These are phyloP conservation scores for Lethrus apterus DNA, from an alignment of 1,140 invertebrate genomes.

Conservation along the genomic window DNA sequence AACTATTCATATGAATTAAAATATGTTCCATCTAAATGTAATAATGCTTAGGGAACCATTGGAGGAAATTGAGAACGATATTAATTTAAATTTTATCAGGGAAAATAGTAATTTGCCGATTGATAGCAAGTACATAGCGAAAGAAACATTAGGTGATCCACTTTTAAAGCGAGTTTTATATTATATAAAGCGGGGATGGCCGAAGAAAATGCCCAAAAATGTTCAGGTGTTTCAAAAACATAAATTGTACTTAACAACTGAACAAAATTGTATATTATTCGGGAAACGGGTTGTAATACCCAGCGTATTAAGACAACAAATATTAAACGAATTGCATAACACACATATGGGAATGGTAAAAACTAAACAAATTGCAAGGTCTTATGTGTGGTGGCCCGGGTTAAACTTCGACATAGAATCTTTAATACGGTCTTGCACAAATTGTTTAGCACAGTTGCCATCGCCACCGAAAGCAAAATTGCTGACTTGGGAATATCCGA, in stretches of 20 bases:
- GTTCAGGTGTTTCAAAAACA: slow-evolving; percentile 11
- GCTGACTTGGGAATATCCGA: slow-evolving; percentile 3
- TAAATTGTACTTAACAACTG: slow-evolving; percentile 21
- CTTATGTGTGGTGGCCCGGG: slow-evolving; percentile 4
- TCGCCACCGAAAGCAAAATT: slow-evolving; percentile 5
- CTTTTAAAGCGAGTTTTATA: slow-evolving; percentile 5
- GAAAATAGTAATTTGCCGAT: slow-evolving; percentile 5
- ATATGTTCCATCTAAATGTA: no score
- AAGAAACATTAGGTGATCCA: slow-evolving; percentile 1
- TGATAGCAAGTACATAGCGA: slow-evolving; percentile 3
- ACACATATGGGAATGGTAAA: not conserved
- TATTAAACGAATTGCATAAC: slow-evolving; percentile 4
- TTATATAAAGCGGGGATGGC: slow-evolving; percentile 4
- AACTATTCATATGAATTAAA: slow-evolving; percentile 10
- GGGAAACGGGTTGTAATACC: slow-evolving; percentile 4
- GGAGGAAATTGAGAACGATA: not conserved
- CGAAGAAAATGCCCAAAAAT: slow-evolving; percentile 8
- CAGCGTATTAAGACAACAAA: not conserved
- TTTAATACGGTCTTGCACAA: not conserved
- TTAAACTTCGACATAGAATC: slow-evolving; percentile 2
- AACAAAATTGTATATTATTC: slow-evolving; percentile 12
- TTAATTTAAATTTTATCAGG: slow-evolving; percentile 10
- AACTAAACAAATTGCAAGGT: not conserved
- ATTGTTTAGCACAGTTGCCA: slow-evolving; percentile 13
- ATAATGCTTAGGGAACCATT: slow-evolving; percentile 7